phyloP scores from a whole-genome alignment of 2,888 invertebrate species.

The Mythimna lalbum region DNA sequence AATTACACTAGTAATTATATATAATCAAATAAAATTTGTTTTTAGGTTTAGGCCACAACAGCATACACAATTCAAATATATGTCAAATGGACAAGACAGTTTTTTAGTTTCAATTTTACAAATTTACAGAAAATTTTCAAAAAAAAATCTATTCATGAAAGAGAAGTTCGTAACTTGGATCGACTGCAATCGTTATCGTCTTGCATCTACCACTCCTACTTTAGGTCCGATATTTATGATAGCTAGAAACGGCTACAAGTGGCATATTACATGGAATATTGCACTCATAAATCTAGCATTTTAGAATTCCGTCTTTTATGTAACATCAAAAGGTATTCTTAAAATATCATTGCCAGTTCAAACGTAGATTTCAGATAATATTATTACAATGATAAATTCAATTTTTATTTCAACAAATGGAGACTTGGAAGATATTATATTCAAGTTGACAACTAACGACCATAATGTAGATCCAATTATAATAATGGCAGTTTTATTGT shows the following conservation, averaged over 20 bases:
- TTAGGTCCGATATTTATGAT: conserved; percentile 22
- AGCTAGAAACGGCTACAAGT: conserved; percentile 23
- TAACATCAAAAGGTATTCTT: conserved; percentile 10
- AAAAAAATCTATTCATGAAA: not conserved
- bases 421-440: not conserved
- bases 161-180: not conserved
- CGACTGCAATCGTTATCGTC: not conserved
- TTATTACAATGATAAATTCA: conserved; percentile 25
- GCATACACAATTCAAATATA: no score
- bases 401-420: conserved; percentile 20
- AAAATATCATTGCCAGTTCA: conserved; percentile 23
- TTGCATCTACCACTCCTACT: conserved; percentile 1
- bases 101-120: no score
- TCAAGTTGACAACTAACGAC: conserved; percentile 22
- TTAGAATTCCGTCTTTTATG: conserved; percentile 15
- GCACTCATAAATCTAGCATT: conserved; percentile 36
- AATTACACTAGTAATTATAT: no score
- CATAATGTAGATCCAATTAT: conserved; percentile 49
- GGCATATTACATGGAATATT: conserved; percentile 28
- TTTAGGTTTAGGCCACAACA: no score
- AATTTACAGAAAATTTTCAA: no score
- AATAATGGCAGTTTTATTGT: conserved; percentile 44
- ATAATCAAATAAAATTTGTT: no score
- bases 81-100: no score
- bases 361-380: conserved; percentile 17